Evolutionary conservation across 2,113 vertebrate species (phyloP).

Genomic region (Gorsachius goisagi): DNA sequence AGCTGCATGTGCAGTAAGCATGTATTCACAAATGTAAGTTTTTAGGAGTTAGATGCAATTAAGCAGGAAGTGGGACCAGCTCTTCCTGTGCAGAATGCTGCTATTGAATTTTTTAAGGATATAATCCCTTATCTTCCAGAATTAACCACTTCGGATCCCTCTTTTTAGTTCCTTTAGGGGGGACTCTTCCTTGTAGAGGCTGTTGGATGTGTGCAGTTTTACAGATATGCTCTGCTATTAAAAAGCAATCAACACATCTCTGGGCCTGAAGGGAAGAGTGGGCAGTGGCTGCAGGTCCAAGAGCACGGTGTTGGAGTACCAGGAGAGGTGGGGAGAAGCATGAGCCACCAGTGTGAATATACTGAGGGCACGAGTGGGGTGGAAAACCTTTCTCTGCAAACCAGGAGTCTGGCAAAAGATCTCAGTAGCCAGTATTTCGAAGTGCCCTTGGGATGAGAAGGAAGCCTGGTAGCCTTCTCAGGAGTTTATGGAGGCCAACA

Average conservation of each 20-base stretch:
- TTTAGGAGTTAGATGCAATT: background rate
- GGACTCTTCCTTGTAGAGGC: too few species aligned
- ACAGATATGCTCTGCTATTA: too few species aligned
- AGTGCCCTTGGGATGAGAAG: background rate
- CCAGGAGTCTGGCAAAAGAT: too few species aligned
- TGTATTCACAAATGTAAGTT: fast-evolving
- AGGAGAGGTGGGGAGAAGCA: background rate
- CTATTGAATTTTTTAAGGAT: background rate
- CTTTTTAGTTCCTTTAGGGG: too few species aligned
- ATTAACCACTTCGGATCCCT: background rate
- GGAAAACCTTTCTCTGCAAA: background rate
- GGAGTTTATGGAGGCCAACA: background rate
- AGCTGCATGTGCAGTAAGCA: background rate
- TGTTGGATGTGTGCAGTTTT: background rate
- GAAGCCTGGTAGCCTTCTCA: background rate
- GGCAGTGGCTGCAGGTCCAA: background rate
- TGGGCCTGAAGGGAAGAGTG: too few species aligned
- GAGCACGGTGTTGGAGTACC: fast-evolving
- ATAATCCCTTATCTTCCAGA: too few species aligned
- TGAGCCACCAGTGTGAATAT: background rate
- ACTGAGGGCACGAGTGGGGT: fast-evolving
- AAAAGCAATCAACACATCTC: background rate
- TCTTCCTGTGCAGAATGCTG: background rate
- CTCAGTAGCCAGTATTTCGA: fast-evolving
- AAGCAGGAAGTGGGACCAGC: background rate